Conservation (phyloP, 2,797 vertebrate genomes). For the Molothrus aeneus region DNA sequence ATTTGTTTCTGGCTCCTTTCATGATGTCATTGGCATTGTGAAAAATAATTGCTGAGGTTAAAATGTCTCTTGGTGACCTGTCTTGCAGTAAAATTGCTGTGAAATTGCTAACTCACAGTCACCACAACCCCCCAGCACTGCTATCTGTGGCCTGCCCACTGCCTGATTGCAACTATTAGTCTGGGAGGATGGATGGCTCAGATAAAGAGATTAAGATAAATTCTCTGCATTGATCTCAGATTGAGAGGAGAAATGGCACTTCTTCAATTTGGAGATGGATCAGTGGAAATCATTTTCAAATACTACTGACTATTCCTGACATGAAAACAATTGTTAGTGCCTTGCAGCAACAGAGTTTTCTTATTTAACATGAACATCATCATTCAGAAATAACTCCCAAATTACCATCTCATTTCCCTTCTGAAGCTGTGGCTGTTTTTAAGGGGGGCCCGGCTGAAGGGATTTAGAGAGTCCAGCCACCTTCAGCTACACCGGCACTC, state of each 20-base stretch:
- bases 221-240: not conserved
- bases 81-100: not conserved
- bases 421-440: too few species aligned
- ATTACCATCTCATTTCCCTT: not conserved
- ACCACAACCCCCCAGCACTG: not conserved
- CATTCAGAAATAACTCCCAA: not conserved
- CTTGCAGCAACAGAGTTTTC: not conserved
- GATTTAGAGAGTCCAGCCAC: too few species aligned
- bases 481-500: too few species aligned
- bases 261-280: not conserved
- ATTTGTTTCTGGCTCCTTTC: not conserved
- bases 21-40: not conserved
- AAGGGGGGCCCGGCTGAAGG: too few species aligned
- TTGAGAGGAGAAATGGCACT: not conserved
- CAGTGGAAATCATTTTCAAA: not conserved
- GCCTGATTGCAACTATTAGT: not conserved
- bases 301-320: not conserved
- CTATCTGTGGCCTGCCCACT: not conserved
- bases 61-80: not conserved
- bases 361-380: not conserved
- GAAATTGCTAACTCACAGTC: not conserved
- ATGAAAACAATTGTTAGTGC: not conserved
- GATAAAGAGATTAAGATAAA: not conserved
- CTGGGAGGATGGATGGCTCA: not conserved
- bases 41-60: slow-evolving; percentile 32